A percentile compares a stretch with the other conserved stretches of the same genome.
Conservation (phyloP, 2,797 vertebrate genomes). For the Danionella dracula region DNA sequence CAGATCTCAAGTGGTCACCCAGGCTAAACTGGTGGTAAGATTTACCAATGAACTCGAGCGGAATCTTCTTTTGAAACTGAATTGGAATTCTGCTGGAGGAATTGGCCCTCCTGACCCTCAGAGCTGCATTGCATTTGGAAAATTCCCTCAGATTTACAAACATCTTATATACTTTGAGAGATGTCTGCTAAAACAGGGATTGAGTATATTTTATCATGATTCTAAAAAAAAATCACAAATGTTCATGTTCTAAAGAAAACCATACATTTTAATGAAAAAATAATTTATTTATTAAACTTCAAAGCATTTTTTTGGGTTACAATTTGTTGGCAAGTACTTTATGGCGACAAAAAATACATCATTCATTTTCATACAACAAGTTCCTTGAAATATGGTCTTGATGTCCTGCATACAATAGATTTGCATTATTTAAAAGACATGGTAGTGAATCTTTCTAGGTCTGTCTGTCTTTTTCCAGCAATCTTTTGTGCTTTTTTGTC, state of each 20-base stretch:
- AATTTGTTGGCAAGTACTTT: too few species aligned
- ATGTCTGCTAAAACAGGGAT: too few species aligned
- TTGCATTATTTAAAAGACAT: not conserved
- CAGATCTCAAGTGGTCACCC: constrained; percentile 27
- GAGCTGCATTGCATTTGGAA: not conserved
- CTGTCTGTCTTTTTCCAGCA: constrained; percentile 1
- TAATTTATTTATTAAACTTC: too few species aligned
- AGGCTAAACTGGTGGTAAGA: constrained; percentile 33
- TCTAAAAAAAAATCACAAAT: too few species aligned
- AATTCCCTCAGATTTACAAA: not conserved
- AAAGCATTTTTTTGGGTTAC: too few species aligned
- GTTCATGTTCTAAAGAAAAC: too few species aligned
- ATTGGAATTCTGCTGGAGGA: not conserved
- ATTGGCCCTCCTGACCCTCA: not conserved
- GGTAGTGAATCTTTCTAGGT: not conserved
- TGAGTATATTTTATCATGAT: too few species aligned
- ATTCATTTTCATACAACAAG: too few species aligned
- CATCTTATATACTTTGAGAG: not conserved
- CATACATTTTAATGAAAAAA: too few species aligned
- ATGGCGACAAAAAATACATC: too few species aligned
- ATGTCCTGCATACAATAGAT: too few species aligned
- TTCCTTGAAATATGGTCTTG: too few species aligned
- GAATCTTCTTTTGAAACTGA: constrained; percentile 1
- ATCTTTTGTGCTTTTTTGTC: constrained; percentile 18
- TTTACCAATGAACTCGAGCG: constrained; percentile 15